phyloP scores from a whole-genome alignment of 2,113 vertebrate species.

The Vidua macroura region DNA sequence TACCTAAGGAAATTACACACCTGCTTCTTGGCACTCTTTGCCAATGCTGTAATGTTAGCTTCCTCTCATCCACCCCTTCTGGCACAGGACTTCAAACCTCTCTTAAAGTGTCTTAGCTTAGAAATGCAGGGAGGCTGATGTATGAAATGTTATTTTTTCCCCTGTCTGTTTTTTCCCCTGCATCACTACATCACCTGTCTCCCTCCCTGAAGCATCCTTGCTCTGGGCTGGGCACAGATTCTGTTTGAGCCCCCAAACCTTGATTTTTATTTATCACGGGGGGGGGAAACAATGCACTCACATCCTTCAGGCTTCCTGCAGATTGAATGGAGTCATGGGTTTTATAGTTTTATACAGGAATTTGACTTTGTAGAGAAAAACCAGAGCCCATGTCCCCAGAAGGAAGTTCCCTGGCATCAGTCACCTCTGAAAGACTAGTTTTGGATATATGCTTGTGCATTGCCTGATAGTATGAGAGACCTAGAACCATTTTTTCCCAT shows the following conservation, averaged over 20 bases:
- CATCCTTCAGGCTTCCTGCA: background rate
- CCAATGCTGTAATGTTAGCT: background rate
- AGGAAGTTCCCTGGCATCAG: background rate
- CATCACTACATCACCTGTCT: background rate
- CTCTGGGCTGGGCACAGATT: fast-evolving
- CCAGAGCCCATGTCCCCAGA: fast-evolving
- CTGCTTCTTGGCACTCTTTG: background rate
- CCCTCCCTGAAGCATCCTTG: background rate
- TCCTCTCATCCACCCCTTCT: background rate
- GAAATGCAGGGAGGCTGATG: background rate
- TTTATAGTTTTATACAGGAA: background rate
- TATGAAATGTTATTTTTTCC: background rate
- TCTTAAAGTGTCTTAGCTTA: background rate
- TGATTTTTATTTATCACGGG: background rate
- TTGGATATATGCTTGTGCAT: background rate
- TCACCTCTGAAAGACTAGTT: background rate
- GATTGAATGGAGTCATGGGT: background rate
- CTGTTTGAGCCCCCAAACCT: background rate
- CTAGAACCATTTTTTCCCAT: background rate
- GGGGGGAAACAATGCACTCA: fast-evolving
- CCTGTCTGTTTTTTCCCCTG: background rate
- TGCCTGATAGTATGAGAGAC: background rate
- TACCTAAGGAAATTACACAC: background rate
- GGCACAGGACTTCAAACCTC: background rate
- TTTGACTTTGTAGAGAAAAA: background rate